Evolutionary conservation across 2,888 invertebrate genomes (phyloP), one percentile per base, ranked within the genome.

Genomic region (Periphyllus acericola): DNA sequence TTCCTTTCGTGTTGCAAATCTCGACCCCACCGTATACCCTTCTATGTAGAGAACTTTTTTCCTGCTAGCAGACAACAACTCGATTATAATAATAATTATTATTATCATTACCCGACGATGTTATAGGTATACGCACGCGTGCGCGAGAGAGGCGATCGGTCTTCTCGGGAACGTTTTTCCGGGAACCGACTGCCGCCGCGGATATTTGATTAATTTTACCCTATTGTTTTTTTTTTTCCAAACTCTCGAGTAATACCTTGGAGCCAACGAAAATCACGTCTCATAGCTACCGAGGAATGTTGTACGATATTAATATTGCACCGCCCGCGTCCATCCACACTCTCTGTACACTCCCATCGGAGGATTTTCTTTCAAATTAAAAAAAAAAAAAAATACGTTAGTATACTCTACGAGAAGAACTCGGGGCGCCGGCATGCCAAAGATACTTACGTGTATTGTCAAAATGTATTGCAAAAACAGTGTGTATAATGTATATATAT

Each of bases 341-440:
- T 29, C 55, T 32, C 6, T 52, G 34, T 60, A 60, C 60, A 17
- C 46, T 66, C 9, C 14, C 32, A 66, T 25, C 17, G 36, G 11
- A 75, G 86, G 86, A 86, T 86, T 80, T 86, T 86, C 86, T 87
- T 87, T 74, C 68, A 81, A 87, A 87, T 80, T 87, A 80, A 87
- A 86, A 86, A 86, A 68, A 80, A 87, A 68, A 85, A 85, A 85
- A 52, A 79, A 78, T 19, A 52, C 17, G 29, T 32, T 36, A 29
- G 34, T 85, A 78, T 75, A 83, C 60, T 40, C 75, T 29, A 75
- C 29, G 36, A 55, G 60, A 60, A 83, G 74, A 83, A 75, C 83
- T 83, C 60, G 72, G 52, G 72, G 34, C 78, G 86, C 71, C 40
- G 60, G 80, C 52, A 80, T 80, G 79, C 86, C 86, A 36, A 72